These are phyloP conservation scores for Atherinosoma microstoma DNA, from an alignment of 2,797 vertebrate species.

Conservation along the genomic window DNA sequence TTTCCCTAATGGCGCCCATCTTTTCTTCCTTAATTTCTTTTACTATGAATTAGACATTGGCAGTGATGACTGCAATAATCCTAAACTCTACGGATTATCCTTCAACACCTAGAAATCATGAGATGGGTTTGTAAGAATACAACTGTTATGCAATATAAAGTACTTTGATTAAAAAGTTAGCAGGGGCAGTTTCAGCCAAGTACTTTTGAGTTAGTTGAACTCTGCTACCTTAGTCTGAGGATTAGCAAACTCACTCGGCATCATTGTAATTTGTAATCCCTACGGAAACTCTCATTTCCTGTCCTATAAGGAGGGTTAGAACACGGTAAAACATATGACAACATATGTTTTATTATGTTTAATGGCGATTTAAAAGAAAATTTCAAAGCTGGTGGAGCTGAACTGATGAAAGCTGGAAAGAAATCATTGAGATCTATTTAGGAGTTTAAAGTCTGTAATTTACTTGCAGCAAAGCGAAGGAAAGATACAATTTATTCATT, in stretches of 20 bases:
- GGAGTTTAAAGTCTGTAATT: not conserved
- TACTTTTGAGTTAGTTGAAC: conserved; percentile 6
- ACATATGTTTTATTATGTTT: too few relatives aligned
- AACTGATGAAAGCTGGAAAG: not conserved
- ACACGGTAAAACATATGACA: not conserved
- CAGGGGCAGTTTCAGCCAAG: not conserved
- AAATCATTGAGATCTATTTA: not conserved
- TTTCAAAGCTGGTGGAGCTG: not conserved
- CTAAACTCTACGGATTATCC: conserved; percentile 49
- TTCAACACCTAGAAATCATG: conserved; percentile 30
- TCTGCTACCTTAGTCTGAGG: not conserved
- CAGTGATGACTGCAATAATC: conserved; percentile 48
- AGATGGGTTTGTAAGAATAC: conserved; percentile 18
- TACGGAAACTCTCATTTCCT: conserved; percentile 19
- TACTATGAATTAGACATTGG: conserved; percentile 30
- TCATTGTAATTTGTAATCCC: conserved; percentile 36
- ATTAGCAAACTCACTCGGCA: conserved; percentile 22
- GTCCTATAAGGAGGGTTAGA: conserved; percentile 26
- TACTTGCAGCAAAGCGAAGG: not conserved
- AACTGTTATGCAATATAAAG: conserved; percentile 28
- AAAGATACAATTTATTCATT: not conserved
- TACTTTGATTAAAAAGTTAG: not conserved
- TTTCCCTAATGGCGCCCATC: conserved; percentile 24
- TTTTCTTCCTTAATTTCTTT: conserved; percentile 19
- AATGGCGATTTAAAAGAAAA: not conserved